A percentile compares a stretch with the other conserved stretches of the same genome.
Evolutionary conservation across 2,888 invertebrate species (phyloP).

Genomic region (Encarsia formosa): DNA sequence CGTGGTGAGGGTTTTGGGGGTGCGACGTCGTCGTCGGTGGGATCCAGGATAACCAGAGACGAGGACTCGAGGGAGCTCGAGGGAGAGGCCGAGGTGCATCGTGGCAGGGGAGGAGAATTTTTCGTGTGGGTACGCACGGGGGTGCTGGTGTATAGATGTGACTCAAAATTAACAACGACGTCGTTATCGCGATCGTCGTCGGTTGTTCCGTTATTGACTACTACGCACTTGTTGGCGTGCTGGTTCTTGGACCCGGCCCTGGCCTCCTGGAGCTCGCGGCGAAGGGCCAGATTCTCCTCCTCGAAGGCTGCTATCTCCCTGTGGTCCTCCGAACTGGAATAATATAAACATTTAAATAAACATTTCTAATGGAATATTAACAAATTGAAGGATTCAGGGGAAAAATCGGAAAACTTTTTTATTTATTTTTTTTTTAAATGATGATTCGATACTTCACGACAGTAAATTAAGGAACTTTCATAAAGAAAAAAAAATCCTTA

Average conservation of each 20-base stretch:
- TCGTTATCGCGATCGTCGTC: background rate
- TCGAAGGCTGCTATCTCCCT: constrained; percentile 49
- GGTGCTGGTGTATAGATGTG: constrained; percentile 41
- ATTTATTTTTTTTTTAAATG: too few species aligned
- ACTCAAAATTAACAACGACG: background rate
- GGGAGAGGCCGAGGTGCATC: background rate
- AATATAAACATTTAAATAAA: too few species aligned
- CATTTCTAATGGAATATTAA: too few species aligned
- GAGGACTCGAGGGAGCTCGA: background rate
- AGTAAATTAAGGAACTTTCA: too few species aligned
- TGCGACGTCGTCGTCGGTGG: constrained; percentile 15
- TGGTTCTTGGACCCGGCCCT: constrained; percentile 46
- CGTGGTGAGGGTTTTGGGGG: constrained; percentile 46
- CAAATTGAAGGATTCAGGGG: too few species aligned
- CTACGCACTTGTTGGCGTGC: constrained; percentile 49
- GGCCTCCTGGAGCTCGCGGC: constrained; percentile 49
- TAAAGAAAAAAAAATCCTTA: too few species aligned
- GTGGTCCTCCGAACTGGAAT: constrained; percentile 40
- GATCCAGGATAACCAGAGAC: background rate
- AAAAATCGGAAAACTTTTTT: too few species aligned
- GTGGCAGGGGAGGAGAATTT: constrained; percentile 7
- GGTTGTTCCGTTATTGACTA: constrained; percentile 30
- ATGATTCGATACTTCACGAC: too few species aligned
- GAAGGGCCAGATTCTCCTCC: constrained; percentile 46
- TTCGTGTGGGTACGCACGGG: constrained; percentile 40